Conservation (phyloP, 2,888 invertebrate genomes). For the Diarsia dahlii region DNA sequence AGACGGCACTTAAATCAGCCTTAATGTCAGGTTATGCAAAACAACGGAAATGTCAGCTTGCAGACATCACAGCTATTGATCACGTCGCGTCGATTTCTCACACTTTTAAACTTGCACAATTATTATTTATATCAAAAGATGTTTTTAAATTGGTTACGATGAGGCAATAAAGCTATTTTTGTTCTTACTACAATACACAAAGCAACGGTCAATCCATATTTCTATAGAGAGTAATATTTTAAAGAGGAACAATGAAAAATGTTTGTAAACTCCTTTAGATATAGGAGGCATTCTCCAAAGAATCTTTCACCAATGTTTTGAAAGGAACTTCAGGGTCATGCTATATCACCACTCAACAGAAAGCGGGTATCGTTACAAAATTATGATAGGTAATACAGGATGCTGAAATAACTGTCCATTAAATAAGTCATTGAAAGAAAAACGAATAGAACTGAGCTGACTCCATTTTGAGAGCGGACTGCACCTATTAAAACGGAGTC, state of each 20-base stretch:
- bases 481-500: slow-evolving; percentile 30
- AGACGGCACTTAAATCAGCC: slow-evolving; percentile 76
- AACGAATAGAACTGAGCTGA: neutral
- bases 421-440: neutral
- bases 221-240: neutral
- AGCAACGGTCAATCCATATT: neutral
- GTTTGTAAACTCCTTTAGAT: neutral
- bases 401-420: neutral
- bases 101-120: slow-evolving; percentile 67
- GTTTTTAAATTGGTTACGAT: slow-evolving; percentile 46
- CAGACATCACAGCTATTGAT: slow-evolving; percentile 65
- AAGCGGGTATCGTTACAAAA: neutral
- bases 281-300: neutral
- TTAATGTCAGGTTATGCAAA: slow-evolving; percentile 84
- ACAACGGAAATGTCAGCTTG: slow-evolving; percentile 78
- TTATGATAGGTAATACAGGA: neutral
- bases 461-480: neutral
- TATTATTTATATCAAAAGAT: slow-evolving; percentile 53
- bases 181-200: slow-evolving; percentile 8
- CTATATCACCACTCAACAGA: neutral
- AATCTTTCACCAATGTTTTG: neutral
- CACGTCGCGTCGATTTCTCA: slow-evolving; percentile 68
- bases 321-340: neutral
- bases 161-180: neutral
- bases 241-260: neutral